A percentile compares a stretch with the other conserved stretches of the same genome.
phyloP scores from a whole-genome alignment of 2,797 vertebrate genomes.

The Morus bassanus region DNA sequence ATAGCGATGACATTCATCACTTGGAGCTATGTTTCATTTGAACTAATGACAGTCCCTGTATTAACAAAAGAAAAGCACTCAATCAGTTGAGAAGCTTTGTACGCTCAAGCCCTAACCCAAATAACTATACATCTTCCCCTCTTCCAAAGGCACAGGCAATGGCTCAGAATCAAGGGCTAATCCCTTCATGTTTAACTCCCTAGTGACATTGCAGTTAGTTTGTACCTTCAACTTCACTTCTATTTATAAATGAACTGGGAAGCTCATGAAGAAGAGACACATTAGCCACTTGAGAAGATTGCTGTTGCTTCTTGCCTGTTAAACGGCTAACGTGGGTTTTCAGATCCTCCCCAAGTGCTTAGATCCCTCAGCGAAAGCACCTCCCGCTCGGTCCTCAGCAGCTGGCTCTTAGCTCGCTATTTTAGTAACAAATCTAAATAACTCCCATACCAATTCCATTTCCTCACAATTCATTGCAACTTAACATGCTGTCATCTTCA shows the following conservation, averaged over 20 bases:
- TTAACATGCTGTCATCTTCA: not conserved
- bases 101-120: not conserved
- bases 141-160: not conserved
- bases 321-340: not conserved
- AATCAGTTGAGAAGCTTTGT: not conserved
- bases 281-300: not conserved
- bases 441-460: not conserved
- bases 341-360: not conserved
- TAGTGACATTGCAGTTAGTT: no score
- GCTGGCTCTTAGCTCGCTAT: fast-evolving
- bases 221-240: not conserved
- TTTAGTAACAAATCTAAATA: not conserved
- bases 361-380: not conserved
- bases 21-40: not conserved
- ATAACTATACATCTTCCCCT: not conserved
- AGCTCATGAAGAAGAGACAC: not conserved
- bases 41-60: not conserved
- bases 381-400: not conserved
- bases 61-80: not conserved
- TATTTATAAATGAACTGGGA: not conserved
- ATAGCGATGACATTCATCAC: fast-evolving
- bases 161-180: not conserved
- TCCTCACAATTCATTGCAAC: not conserved
- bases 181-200: not conserved
- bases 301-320: not conserved